Percentiles rank a stretch among this genome's conserved stretches.
Conservation (phyloP, 2,888 invertebrate genomes). For the Melanotus villosus region DNA sequence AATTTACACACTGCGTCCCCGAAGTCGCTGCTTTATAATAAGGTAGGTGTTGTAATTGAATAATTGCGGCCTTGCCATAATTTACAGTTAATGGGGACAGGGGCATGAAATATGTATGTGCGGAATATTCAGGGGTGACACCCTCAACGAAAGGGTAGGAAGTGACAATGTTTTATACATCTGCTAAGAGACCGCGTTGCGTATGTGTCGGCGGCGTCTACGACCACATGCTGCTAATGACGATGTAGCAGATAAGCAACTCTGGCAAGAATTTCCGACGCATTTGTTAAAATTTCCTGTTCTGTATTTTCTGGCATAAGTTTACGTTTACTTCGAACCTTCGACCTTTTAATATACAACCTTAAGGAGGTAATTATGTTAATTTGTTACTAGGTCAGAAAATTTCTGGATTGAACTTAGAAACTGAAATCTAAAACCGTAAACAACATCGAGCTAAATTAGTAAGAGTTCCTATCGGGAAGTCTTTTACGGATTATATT, state of each 20-base stretch:
- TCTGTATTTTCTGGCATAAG: background rate
- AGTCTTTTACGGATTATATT: no score
- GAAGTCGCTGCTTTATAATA: constrained; percentile 43
- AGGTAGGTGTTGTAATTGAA: constrained; percentile 61
- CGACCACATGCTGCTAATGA: constrained; percentile 44
- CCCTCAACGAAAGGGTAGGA: constrained; percentile 63
- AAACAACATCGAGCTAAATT: no score
- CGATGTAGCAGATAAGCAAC: constrained; percentile 39
- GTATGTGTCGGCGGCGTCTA: constrained; percentile 36
- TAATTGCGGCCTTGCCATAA: constrained; percentile 65
- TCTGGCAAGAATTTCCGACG: constrained; percentile 27
- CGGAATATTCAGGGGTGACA: constrained; percentile 60
- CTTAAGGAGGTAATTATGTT: no score
- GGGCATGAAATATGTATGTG: constrained; percentile 64
- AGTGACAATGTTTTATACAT: constrained; percentile 66
- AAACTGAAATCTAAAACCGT: no score
- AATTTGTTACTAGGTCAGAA: no score
- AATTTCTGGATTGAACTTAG: no score
- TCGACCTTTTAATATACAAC: no score
- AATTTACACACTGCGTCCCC: constrained; percentile 21
- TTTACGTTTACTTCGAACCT: no score
- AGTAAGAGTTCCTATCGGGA: no score
- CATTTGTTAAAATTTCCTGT: constrained; percentile 25
- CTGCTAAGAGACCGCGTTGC: constrained; percentile 55
- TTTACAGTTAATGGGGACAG: constrained; percentile 62